phyloP scores from a whole-genome alignment of 2,888 invertebrate species.

The Drosophila sordidula region DNA sequence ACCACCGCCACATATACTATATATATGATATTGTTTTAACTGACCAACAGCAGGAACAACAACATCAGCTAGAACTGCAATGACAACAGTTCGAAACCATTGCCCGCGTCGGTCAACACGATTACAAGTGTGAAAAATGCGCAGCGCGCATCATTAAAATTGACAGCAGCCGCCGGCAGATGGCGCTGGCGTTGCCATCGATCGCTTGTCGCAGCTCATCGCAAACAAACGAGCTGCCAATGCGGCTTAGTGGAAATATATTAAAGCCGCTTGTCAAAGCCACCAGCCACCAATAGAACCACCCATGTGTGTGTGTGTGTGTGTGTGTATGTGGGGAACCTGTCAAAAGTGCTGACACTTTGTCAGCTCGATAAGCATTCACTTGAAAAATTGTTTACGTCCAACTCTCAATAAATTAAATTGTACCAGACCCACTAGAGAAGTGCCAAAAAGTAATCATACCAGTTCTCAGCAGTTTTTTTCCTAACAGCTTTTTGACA shows the following conservation, averaged over 20 bases:
- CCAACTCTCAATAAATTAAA: conserved; percentile 50
- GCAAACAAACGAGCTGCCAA: conserved; percentile 9
- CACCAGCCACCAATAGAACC: no score
- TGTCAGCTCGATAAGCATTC: conserved; percentile 68
- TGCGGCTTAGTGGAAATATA: conserved; percentile 18
- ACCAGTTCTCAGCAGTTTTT: conserved; percentile 61
- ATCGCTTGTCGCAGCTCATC: conserved; percentile 37
- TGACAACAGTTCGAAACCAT: background rate
- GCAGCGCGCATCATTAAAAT: conserved; percentile 66
- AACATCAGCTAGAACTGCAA: conserved; percentile 1
- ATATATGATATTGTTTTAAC: conserved; percentile 56
- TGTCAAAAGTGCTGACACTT: conserved; percentile 64
- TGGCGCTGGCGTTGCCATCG: conserved; percentile 51
- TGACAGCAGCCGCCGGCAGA: conserved; percentile 68
- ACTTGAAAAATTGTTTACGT: conserved; percentile 57
- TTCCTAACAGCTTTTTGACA: conserved; percentile 22
- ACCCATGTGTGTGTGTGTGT: conserved; percentile 12
- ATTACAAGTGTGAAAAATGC: conserved; percentile 46
- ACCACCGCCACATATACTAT: conserved; percentile 43
- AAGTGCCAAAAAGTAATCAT: conserved; percentile 37
- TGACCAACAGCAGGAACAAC: conserved; percentile 13
- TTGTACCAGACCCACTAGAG: conserved; percentile 17
- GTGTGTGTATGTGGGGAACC: conserved; percentile 28
- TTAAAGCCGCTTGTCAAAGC: conserved; percentile 30
- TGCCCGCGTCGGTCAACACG: conserved; percentile 31